Evolutionary conservation across 2,797 vertebrate species (phyloP).

Genomic region (Danio albolineatus): DNA sequence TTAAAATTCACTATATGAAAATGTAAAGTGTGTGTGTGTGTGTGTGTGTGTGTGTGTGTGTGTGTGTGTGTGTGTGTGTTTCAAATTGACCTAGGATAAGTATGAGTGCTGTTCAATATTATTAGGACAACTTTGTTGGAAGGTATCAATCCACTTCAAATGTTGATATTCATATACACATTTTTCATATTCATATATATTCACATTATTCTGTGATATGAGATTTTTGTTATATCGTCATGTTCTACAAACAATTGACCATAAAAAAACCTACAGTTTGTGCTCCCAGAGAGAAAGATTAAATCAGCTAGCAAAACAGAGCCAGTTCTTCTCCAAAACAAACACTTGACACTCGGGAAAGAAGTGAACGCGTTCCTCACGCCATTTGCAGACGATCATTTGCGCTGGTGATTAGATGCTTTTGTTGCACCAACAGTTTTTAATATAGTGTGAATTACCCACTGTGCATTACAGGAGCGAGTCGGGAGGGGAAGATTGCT

Average conservation of each 20-base stretch:
- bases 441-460: conserved; percentile 97
- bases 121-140: no score
- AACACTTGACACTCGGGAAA: conserved; percentile 64
- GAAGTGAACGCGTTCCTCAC: conserved; percentile 75
- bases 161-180: no score
- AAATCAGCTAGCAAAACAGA: conserved; percentile 19
- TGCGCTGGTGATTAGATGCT: conserved; percentile 92
- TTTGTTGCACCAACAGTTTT: conserved; percentile 94
- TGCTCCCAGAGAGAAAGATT: conserved; percentile 45
- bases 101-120: no score
- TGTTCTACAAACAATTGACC: background rate
- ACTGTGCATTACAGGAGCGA: conserved; percentile 88
- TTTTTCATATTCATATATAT: no score
- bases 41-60: no score
- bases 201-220: no score
- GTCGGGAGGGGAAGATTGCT: conserved; percentile 66
- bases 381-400: conserved; percentile 96
- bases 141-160: no score
- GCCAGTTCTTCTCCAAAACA: conserved; percentile 33
- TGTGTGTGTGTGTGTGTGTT: no score
- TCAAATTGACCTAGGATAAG: no score
- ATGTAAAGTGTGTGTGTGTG: no score
- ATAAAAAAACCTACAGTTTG: conserved; percentile 56
- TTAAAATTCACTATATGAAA: no score
- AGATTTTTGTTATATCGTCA: no score